Conservation (phyloP, 1,140 invertebrate genomes). For the Temnothorax curvispinosus region DNA sequence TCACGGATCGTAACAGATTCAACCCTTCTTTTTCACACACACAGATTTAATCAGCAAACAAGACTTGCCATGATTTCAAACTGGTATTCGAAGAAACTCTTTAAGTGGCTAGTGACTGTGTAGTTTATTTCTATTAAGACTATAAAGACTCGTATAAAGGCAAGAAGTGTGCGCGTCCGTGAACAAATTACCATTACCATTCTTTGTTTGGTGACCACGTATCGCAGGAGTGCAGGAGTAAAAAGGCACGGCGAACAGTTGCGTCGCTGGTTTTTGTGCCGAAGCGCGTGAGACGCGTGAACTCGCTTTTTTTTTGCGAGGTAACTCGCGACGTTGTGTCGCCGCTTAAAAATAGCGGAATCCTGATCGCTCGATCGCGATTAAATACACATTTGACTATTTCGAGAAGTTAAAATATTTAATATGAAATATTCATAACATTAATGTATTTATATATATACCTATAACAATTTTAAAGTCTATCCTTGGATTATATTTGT, state of each 20-base stretch:
- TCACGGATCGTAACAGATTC: background rate
- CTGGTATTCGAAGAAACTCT: background rate
- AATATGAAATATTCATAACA: too few relatives aligned
- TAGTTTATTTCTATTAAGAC: constrained; percentile 37
- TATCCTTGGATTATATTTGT: too few relatives aligned
- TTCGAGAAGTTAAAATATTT: too few relatives aligned
- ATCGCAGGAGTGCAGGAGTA: background rate
- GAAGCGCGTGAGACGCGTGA: background rate
- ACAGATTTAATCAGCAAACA: background rate
- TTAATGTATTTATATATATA: too few relatives aligned
- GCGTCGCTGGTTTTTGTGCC: background rate
- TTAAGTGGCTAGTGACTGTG: constrained; percentile 7
- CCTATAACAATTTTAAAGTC: too few relatives aligned
- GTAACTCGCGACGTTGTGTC: background rate
- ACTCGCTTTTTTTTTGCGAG: background rate
- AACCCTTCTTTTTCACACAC: background rate
- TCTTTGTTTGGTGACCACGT: constrained; percentile 28
- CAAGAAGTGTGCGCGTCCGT: constrained; percentile 1
- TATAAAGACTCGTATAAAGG: constrained; percentile 23
- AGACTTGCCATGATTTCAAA: background rate
- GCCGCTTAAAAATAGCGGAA: constrained; percentile 22
- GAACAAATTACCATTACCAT: constrained; percentile 9
- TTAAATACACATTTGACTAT: too few relatives aligned
- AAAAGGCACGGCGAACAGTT: background rate
- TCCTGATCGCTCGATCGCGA: background rate